A percentile compares a stretch with the other conserved stretches of the same genome.
phyloP scores from a whole-genome alignment of 1,140 invertebrate species.

The Brevipalpus yothersi region DNA sequence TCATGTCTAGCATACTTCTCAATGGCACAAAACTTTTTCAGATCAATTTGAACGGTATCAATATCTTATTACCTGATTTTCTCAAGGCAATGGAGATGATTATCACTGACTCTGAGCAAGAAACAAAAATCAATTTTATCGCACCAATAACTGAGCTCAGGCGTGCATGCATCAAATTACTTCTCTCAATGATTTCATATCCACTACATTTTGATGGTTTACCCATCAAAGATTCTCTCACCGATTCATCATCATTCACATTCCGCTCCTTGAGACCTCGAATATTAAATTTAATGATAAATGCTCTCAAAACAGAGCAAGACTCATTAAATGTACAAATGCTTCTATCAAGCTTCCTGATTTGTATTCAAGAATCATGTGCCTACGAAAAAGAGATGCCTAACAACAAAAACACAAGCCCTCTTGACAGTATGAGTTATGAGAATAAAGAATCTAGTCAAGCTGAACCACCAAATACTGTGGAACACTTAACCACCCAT shows the following conservation, averaged over 20 bases:
- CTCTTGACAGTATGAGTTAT: no score
- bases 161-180: constrained; percentile 61
- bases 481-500: not conserved
- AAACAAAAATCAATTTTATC: constrained; percentile 2
- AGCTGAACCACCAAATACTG: no score
- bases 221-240: constrained; percentile 21
- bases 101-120: constrained; percentile 18
- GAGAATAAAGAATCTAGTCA: no score
- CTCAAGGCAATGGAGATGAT: constrained; percentile 68
- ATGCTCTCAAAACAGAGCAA: constrained; percentile 55
- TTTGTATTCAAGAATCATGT: constrained; percentile 56
- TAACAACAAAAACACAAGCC: not conserved
- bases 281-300: constrained; percentile 58
- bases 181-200: constrained; percentile 63
- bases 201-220: constrained; percentile 56
- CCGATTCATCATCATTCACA: constrained; percentile 22
- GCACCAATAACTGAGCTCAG: constrained; percentile 42
- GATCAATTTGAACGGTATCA: constrained; percentile 73
- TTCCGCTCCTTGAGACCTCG: constrained; percentile 54
- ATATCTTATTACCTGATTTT: constrained; percentile 65
- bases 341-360: constrained; percentile 35
- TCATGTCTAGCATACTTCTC: constrained; percentile 46
- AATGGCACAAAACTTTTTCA: constrained; percentile 56
- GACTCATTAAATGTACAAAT: constrained; percentile 73
- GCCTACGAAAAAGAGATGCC: constrained; percentile 33